phyloP scores from a whole-genome alignment of 1,140 invertebrate species.

The Oncopodura yosiiana region DNA sequence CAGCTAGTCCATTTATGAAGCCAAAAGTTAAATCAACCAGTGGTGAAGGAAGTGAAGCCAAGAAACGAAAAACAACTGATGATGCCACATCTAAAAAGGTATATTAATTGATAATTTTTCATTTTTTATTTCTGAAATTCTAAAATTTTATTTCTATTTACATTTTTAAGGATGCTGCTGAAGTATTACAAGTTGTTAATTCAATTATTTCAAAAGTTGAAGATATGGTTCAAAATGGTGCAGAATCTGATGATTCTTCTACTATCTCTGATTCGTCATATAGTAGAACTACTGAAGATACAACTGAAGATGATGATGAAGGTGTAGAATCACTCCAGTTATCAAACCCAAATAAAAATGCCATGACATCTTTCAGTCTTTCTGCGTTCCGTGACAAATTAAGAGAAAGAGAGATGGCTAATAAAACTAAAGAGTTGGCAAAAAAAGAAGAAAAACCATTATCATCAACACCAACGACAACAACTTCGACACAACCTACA shows the following conservation, averaged over 20 bases:
- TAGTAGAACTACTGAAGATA: too few species aligned
- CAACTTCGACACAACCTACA: neutral
- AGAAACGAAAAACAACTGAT: conserved; percentile 17
- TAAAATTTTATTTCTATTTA: neutral
- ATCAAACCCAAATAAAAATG: neutral
- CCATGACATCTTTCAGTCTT: conserved; percentile 13
- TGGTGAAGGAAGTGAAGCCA: conserved; percentile 12
- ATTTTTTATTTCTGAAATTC: neutral
- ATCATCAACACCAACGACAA: neutral
- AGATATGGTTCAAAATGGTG: conserved; percentile 8
- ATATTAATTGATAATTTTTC: neutral
- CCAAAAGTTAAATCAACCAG: conserved; percentile 15
- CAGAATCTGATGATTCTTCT: neutral
- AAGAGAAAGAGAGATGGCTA: conserved; percentile 4
- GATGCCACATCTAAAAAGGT: conserved; percentile 17
- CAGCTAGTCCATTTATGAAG: conserved; percentile 41
- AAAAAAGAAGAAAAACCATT: neutral
- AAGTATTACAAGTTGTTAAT: conserved; percentile 7
- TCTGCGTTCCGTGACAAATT: conserved; percentile 17
- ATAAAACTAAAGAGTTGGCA: neutral
- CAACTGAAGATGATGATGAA: conserved; percentile 6
- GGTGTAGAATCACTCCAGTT: neutral
- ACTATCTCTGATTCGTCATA: conserved; percentile 2
- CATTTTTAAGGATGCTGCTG: conserved; percentile 6
- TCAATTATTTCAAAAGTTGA: conserved; percentile 14